Evolutionary conservation across 2,888 invertebrate species (phyloP), one percentile per base, ranked within the genome.

Genomic region (Proisotoma minuta): DNA sequence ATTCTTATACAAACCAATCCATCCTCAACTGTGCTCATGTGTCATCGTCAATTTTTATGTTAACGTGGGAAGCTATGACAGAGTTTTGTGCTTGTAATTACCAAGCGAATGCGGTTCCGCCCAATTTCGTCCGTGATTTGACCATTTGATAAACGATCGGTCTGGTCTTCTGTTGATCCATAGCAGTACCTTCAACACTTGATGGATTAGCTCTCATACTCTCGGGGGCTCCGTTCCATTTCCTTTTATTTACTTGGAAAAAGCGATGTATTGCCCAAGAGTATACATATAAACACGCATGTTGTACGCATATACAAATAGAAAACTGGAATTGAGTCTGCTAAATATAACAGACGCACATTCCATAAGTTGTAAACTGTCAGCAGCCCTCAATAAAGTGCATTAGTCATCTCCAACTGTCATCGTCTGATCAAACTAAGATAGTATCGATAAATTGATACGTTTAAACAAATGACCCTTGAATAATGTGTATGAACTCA

Each of bases 61-160:
- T 15, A 34, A 34, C 34, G 8, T 34, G 34, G 34, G n/a, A n/a
- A n/a, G 34, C 34, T 34, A 8, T 34, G 34, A 15, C 34, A 34
- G 15, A 34, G 34, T 10, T 8, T 34, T 34, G 34, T 34, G 15
- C 8, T 34, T 34, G 34, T 34, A 15, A n/a, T n/a, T n/a, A n/a
- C n/a, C n/a, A n/a, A 34, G 34, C 8, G 49, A 49, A 22, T n/a
- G 49, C 23, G 4, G 23, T 49, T 22, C 20, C 5, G 49, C 49
- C 49, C 49, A 22, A 49, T 49, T 49, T 49, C 49, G 4, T 49
- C 23, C 4, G 20, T 20, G 49, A 49, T 49, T 49, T 49, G 49
- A 49, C 49, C 49, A 24, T 49, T 49, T 49, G 49, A 49, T 49
- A 49, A 49, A 5, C 49, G 49, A 49, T 8, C 49, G 23, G 34